A percentile compares a stretch with the other conserved stretches of the same genome.
Conservation (phyloP, 2,797 vertebrate genomes). For the Poliocrania exsul region DNA sequence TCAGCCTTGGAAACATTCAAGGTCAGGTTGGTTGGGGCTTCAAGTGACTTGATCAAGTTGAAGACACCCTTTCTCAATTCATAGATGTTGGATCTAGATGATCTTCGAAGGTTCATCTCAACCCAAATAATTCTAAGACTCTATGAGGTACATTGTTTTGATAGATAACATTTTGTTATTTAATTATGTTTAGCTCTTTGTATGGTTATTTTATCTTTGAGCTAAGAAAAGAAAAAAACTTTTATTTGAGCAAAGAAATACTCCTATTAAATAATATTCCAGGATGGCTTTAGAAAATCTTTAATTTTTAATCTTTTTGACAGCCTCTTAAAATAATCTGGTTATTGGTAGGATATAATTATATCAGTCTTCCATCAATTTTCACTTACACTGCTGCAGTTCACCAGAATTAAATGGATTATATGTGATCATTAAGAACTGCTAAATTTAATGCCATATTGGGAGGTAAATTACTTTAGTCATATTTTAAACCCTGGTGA, state of each 20-base stretch:
- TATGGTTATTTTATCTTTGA: background rate
- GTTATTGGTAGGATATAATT: constrained; percentile 52
- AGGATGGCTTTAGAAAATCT: constrained; percentile 9
- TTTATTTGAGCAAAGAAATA: background rate
- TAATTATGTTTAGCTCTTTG: background rate
- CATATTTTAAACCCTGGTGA: background rate
- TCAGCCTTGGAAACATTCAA: background rate
- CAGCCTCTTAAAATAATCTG: constrained; percentile 48
- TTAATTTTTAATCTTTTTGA: constrained; percentile 44
- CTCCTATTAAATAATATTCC: background rate
- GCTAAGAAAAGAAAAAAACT: background rate
- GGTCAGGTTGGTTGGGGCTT: background rate
- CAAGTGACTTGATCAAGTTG: background rate
- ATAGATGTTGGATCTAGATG: background rate
- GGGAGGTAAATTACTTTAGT: constrained; percentile 19
- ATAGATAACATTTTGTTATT: background rate
- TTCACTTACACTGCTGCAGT: constrained; percentile 25
- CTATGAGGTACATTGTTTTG: background rate
- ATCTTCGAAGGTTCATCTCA: background rate
- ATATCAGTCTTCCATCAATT: constrained; percentile 44
- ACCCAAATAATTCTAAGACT: background rate
- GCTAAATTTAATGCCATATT: constrained; percentile 23
- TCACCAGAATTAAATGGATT: constrained; percentile 53
- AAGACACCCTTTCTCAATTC: background rate
- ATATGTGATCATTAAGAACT: constrained; percentile 35